phyloP scores from a whole-genome alignment of 2,888 invertebrate species.

The Xanthia togata region DNA sequence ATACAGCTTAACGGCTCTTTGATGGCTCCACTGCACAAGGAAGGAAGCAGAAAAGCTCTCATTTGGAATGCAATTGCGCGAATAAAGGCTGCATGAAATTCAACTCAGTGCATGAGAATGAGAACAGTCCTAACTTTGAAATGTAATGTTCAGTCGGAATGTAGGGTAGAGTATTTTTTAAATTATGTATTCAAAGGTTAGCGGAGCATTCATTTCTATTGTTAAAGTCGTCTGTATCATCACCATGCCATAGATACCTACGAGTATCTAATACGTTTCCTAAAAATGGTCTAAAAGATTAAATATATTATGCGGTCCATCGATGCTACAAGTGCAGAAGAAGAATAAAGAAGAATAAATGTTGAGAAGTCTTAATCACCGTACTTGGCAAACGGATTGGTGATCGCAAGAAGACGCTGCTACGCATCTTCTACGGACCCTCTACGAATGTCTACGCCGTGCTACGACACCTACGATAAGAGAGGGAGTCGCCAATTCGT shows the following conservation, averaged over 20 bases:
- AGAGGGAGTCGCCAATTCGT: not conserved
- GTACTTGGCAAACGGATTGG: not conserved
- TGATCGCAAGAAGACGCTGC: no score
- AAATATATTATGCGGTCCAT: no score
- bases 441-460: slow-evolving; percentile 35
- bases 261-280: no score
- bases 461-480: slow-evolving; percentile 26
- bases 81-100: slow-evolving; percentile 49
- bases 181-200: slow-evolving; percentile 44
- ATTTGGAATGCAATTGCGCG: slow-evolving; percentile 46
- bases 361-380: not conserved
- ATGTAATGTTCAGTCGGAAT: slow-evolving; percentile 28
- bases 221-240: slow-evolving; percentile 2
- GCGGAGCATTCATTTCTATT: slow-evolving; percentile 21
- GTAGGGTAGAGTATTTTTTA: slow-evolving; percentile 5
- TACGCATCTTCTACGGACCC: slow-evolving; percentile 28
- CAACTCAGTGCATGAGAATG: slow-evolving; percentile 28
- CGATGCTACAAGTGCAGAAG: not conserved
- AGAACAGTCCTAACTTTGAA: slow-evolving; percentile 16
- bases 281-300: no score
- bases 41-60: slow-evolving; percentile 19
- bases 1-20: slow-evolving; percentile 12
- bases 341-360: not conserved
- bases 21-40: slow-evolving; percentile 5
- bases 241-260: no score